Base-by-base conservation (phyloP, 2,113 vertebrate genomes). In the Climacteris rufus region DNA sequence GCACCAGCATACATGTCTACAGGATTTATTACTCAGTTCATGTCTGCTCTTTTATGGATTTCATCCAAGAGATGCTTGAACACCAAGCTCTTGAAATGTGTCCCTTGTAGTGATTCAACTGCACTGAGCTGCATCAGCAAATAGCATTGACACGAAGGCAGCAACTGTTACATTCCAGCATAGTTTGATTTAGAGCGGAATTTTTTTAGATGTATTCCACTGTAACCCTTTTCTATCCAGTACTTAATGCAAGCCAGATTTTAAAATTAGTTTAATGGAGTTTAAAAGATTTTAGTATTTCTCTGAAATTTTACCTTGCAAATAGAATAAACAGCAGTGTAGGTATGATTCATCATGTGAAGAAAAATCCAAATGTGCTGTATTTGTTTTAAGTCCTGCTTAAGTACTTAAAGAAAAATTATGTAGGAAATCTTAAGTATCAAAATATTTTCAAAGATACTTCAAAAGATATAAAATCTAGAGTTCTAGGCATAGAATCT, bases 1-100 rank as follows among this genome's bases (percentile, higher is more conserved):
- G 81, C 91, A 95, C 83, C 12, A 31, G 83, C 87, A 88, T 92
- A 92, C 91, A 96, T 69, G 82, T 86, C 92, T 89, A 20, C 77
- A 90, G 81, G 72, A 98, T 98, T 98, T 98, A 98, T 97, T 96
- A 96, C 88, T 83, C 74, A 86, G 93, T 82, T 97, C 96, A 82
- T 95, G 90, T 95, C 97, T 85, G 69, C 93, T 96, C 53, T 95
- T 96, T 96, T 83, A 97, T 97, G 96, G 96, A 97, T 97, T 97
- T 94, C 89, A 90, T 97, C 97, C 93, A 96, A 97, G 96, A 96
- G 92, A 89, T 90, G 76, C 89, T 97, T 96, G 94, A 97, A 96
- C 86, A 90, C 5, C 24, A 16, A 96, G 83, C 93, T 97, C 90
- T 93, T 82, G 78, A 97, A 97, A 98, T 96, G 91, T 65, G 86